phyloP scores from a whole-genome alignment of 2,113 vertebrate species.

The Larimichthys crocea region DNA sequence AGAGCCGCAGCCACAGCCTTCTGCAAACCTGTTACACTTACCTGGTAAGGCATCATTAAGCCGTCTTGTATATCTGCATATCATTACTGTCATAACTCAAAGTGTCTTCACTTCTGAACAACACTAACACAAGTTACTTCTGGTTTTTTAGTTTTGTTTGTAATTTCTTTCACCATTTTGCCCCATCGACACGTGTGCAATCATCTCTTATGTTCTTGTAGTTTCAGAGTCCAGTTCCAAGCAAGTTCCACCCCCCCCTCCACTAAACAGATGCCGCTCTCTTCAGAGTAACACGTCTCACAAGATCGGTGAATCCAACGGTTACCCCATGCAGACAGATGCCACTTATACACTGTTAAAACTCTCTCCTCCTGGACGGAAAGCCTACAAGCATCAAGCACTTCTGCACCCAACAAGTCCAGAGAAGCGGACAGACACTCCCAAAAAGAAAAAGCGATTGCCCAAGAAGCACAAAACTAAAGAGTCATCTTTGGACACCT shows the following conservation, averaged over 20 bases:
- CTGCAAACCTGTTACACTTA: constrained; percentile 32
- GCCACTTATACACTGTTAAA: constrained; percentile 11
- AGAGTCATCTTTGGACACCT: neutral
- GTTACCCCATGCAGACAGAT: neutral
- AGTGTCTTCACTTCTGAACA: neutral
- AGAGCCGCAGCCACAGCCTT: constrained; percentile 70
- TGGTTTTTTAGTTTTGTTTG: neutral
- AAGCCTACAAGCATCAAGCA: constrained; percentile 13
- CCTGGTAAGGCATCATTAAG: constrained; percentile 57
- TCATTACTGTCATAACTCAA: neutral
- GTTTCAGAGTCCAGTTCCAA: constrained; percentile 58
- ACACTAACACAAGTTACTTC: neutral
- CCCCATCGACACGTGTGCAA: neutral
- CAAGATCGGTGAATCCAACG: constrained; percentile 5
- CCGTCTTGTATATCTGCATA: neutral
- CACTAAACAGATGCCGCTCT: constrained; percentile 12
- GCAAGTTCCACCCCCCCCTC: constrained; percentile 8
- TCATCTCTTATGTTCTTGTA: neutral
- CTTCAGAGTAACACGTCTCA: neutral
- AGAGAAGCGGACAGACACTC: constrained; percentile 12
- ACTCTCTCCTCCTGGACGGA: neutral
- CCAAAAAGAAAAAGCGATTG: constrained; percentile 11
- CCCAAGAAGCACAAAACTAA: constrained; percentile 27
- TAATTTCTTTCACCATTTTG: neutral
- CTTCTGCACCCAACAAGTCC: neutral